Percentiles rank a stretch among this genome's conserved stretches.
Evolutionary conservation across 2,888 invertebrate genomes (phyloP).

Genomic region (Oscheius onirici): DNA sequence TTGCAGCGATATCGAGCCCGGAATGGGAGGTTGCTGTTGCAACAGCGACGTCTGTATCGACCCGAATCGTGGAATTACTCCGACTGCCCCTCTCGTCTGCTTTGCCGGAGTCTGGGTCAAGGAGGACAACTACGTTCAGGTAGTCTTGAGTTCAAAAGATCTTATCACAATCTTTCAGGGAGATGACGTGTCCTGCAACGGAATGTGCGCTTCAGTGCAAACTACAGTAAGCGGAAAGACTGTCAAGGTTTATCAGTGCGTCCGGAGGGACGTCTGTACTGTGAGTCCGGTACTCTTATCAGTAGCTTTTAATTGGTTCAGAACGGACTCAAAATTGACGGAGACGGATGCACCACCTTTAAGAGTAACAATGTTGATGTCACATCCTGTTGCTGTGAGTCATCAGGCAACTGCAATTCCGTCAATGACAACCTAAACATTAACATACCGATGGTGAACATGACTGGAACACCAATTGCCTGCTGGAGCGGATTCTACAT

Average conservation of each 20-base stretch:
- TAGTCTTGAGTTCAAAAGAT: too few relatives aligned
- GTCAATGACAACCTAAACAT: too few relatives aligned
- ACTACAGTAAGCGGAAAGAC: constrained; percentile 1
- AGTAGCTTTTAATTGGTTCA: constrained; percentile 25
- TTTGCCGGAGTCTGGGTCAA: constrained; percentile 45
- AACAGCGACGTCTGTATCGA: constrained; percentile 52
- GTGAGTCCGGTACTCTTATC: constrained; percentile 29
- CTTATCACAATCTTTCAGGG: too few relatives aligned
- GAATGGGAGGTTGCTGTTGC: constrained; percentile 48
- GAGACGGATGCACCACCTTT: constrained; percentile 30
- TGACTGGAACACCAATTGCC: constrained; percentile 24
- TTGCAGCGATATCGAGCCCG: constrained; percentile 39
- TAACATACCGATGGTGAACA: too few relatives aligned
- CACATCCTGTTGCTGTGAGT: too few relatives aligned
- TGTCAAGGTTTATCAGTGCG: constrained; percentile 28
- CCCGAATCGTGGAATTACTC: constrained; percentile 37
- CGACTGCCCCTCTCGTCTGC: constrained; percentile 42
- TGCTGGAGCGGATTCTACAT: constrained; percentile 35
- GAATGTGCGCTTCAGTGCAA: constrained; percentile 28
- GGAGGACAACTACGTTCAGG: constrained; percentile 30
- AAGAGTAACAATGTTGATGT: too few relatives aligned
- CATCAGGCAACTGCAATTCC: too few relatives aligned
- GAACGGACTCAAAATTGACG: constrained; percentile 3
- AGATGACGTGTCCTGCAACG: constrained; percentile 17
- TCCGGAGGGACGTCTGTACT: constrained; percentile 35